Conservation (phyloP, 1,140 invertebrate species). For the Zophobas morio region DNA sequence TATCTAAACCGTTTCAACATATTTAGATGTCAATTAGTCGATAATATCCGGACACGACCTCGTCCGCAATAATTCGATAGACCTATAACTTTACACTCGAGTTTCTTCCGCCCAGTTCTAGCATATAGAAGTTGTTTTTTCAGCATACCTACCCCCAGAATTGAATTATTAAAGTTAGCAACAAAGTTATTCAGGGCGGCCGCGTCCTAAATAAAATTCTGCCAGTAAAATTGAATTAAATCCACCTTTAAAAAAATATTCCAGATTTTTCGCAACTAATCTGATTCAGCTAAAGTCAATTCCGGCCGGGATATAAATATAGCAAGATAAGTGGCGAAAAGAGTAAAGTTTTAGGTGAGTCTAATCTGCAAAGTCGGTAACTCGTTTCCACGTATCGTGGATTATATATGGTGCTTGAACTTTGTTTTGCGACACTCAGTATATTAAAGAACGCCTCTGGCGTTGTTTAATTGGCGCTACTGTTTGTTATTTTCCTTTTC, state of each 20-base stretch:
- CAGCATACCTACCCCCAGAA: not conserved
- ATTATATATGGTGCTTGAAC: no score
- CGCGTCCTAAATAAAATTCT: not conserved
- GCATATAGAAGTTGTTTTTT: not conserved
- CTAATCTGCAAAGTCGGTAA: no score
- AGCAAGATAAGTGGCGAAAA: not conserved
- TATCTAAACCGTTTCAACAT: no score
- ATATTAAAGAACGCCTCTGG: no score
- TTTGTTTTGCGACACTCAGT: no score
- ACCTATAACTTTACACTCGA: not conserved
- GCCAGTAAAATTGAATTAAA: not conserved
- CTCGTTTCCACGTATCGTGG: no score
- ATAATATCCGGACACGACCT: no score
- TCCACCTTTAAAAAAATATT: not conserved
- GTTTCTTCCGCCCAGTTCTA: not conserved
- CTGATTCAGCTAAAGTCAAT: not conserved
- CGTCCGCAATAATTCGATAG: no score
- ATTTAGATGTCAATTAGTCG: no score
- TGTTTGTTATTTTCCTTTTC: no score
- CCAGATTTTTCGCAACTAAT: not conserved
- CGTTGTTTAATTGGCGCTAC: no score
- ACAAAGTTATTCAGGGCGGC: not conserved
- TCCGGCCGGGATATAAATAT: not conserved
- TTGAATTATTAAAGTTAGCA: not conserved
- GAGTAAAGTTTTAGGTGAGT: no score